Evolutionary conservation across 1,140 invertebrate genomes (phyloP), one percentile per base, ranked within the genome.

Genomic region (Drosophila kurseongensis): DNA sequence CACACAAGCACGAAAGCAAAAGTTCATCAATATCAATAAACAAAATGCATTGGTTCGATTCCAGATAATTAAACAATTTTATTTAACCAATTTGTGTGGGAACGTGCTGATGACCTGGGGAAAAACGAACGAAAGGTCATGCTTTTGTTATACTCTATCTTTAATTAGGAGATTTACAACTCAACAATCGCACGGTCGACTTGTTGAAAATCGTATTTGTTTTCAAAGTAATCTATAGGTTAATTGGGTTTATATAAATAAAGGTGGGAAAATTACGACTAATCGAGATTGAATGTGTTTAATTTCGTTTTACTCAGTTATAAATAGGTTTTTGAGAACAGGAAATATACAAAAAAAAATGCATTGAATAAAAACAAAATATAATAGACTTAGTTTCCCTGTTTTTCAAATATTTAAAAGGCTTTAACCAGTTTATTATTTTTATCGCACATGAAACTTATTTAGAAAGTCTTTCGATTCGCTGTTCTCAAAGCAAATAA

Each of bases 1-100:
- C 14, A 36, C 52, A 54, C 40, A 40, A 42, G 35, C 32, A 16
- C 58, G 32, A 48, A 29, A 50, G 42, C 52, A 71, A 71, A 83
- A 56, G 62, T 74, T 74, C 68, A 69, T 48, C 40, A 56, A 77
- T 57, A 71, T 77, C 75, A 82, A 88, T 74, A 83, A 83, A 89
- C 76, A 88, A 83, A 79, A 47, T 76, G 57, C 65, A 69, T 50
- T 41, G 18, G 18, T 36, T 58, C 29, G 52, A 36, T 56, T 50
- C n/a, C 44, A 9, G 29, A 72, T 58, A 71, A 60, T 13, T 13
- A 45, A 66, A 5, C 27, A 35, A 58, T 51, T 48, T 38, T 7
- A 18, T 60, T 32, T 13, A 76, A 50, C 47, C 48, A 67, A 67
- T 67, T 59, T 60, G 47, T 66, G 45, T 61, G 36, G 38, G 45